Base-by-base conservation (phyloP, 2,113 vertebrate genomes). In the Paratilapia polleni region DNA sequence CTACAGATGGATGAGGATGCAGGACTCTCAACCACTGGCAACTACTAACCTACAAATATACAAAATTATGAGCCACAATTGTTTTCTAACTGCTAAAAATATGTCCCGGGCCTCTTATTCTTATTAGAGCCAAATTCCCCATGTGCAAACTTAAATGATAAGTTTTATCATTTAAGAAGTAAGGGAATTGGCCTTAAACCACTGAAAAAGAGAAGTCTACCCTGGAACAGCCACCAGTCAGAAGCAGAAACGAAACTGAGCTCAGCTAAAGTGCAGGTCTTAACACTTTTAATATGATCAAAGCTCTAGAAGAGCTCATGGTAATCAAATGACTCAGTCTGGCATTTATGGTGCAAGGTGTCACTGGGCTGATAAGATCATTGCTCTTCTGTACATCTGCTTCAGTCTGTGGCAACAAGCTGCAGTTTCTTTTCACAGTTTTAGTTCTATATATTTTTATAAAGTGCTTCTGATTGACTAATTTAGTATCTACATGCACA, bases 171-270 rank as follows among this genome's bases (percentile, higher is more conserved):
- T 47, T 47, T 49, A 15, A 49, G 47, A 49, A 49, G 3, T 34
- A 54, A 0, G 24, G 47, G 43, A 20, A 52, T 31, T 52, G 8
- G 3, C 5, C 56, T 38, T 17, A 36, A 77, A 9, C 1, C 74
- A 2, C 1, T 14, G 19, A 19, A 80, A 76, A 2, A 57, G 49
- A 54, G 22, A 62, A 56, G 81, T 26, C 15, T n/a, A 8, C 56
- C 22, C 12, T 63, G 56, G 38, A 62, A 20, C 31, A 59, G 59
- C 20, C 41, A 7, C 26, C 22, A 36, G 66, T 4, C 56, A 36
- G 38, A 82, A 74, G 82, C 78, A 84, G 87, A 88, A 88, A 43
- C 41, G 78, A 82, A 88, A 88, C 81, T 36, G 6, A 19, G 56
- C 22, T 24, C 28, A n/a, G 19, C 41, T 19, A n/a, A 60, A 62